phyloP scores from a whole-genome alignment of 2,113 vertebrate species.

The Crypturellus undulatus region DNA sequence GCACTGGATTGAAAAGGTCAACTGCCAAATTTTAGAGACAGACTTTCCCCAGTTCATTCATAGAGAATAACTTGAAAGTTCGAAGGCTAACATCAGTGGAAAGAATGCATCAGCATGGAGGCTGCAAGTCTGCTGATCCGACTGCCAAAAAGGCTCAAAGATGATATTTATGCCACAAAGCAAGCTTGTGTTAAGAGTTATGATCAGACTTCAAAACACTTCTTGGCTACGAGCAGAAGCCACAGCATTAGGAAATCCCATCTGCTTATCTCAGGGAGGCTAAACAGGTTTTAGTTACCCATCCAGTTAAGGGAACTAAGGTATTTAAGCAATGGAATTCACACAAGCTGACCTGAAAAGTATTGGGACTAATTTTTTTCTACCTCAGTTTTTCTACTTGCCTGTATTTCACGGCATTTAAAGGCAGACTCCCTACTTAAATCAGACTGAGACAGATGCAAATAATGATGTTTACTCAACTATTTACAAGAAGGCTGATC shows the following conservation, averaged over 20 bases:
- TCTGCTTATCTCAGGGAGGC: conserved; percentile 36
- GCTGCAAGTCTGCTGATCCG: not conserved
- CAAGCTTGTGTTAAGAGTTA: conserved; percentile 10
- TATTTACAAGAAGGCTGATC: not conserved
- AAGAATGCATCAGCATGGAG: conserved; percentile 6
- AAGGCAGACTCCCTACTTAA: not conserved
- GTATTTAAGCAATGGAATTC: conserved; percentile 14
- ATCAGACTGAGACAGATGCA: not conserved
- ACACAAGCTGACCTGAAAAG: not conserved
- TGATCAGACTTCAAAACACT: conserved; percentile 51
- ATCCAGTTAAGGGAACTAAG: not conserved
- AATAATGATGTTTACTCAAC: not conserved
- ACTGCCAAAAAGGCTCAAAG: not conserved
- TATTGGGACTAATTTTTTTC: not conserved
- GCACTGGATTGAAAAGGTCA: not conserved
- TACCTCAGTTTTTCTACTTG: not conserved
- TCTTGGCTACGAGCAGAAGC: not conserved
- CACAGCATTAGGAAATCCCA: conserved; percentile 32
- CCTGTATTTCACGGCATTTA: not conserved
- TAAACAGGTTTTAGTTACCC: conserved; percentile 36
- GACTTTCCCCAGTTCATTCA: not conserved
- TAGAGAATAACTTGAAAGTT: not conserved
- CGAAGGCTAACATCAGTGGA: not conserved
- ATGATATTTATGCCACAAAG: conserved; percentile 10
- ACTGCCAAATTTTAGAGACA: not conserved